Percentiles rank a stretch among this genome's conserved stretches.
Conservation (phyloP, 2,888 invertebrate species). For the Drosophila algonquin region DNA sequence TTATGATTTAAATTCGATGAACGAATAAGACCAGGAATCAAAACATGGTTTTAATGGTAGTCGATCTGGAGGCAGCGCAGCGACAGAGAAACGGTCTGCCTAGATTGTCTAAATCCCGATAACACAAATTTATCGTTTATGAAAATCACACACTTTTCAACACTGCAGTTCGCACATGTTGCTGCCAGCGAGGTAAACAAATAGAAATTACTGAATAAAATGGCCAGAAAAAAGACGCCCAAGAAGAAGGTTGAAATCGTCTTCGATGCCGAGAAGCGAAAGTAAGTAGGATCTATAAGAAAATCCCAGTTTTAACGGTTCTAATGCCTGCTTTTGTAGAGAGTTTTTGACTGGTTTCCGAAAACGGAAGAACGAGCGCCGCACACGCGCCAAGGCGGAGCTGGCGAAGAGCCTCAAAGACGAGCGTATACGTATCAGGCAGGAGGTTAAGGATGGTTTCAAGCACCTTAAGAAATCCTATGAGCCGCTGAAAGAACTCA, state of each 20-base stretch:
- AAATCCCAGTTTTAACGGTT: too few species aligned
- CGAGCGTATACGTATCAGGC: constrained; percentile 90
- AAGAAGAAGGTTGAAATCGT: constrained; percentile 84
- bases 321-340: constrained; percentile 83
- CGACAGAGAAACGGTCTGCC: too few species aligned
- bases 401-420: constrained; percentile 89
- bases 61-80: too few species aligned
- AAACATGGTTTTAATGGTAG: too few species aligned
- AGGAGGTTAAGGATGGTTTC: constrained; percentile 90
- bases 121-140: background rate
- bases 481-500: constrained; percentile 86
- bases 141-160: background rate
- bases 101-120: too few species aligned
- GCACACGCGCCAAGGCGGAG: constrained; percentile 90
- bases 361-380: constrained; percentile 91
- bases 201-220: constrained; percentile 32
- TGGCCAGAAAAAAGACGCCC: constrained; percentile 63
- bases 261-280: constrained; percentile 87
- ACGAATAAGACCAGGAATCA: too few species aligned
- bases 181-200: constrained; percentile 20
- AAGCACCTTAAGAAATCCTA: constrained; percentile 90
- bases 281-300: constrained; percentile 82
- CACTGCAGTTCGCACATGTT: constrained; percentile 12
- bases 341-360: constrained; percentile 92
- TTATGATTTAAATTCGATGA: too few species aligned